These are phyloP conservation scores for Coluber constrictor DNA, from an alignment of 2,797 vertebrate species.

Conservation along the genomic window DNA sequence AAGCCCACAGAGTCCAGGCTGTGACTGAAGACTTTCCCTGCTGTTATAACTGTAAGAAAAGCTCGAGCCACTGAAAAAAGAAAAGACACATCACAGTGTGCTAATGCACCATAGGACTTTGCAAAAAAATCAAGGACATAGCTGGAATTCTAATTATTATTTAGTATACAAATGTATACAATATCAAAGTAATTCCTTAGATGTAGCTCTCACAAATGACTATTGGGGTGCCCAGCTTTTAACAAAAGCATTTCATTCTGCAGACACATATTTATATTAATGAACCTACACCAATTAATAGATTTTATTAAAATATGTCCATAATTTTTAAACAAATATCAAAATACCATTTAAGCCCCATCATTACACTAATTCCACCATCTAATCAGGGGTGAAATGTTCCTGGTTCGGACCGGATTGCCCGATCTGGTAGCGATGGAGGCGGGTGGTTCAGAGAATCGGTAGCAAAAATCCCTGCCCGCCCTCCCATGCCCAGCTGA, in stretches of 20 bases:
- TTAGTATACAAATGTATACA: not conserved
- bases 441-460: too few species aligned
- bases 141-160: not conserved
- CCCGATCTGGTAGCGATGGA: too few species aligned
- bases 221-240: not conserved
- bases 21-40: constrained; percentile 80
- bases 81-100: constrained; percentile 36
- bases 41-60: constrained; percentile 88
- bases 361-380: not conserved
- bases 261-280: not conserved
- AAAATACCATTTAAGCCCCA: not conserved
- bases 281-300: not conserved
- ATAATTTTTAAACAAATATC: not conserved
- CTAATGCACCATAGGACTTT: not conserved
- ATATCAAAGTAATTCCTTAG: not conserved
- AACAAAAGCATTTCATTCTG: not conserved
- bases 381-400: too few species aligned
- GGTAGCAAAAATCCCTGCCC: too few species aligned
- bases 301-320: not conserved
- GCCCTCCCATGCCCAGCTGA: too few species aligned
- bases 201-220: not conserved
- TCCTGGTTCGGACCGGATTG: too few species aligned
- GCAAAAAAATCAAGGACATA: not conserved
- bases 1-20: constrained; percentile 94
- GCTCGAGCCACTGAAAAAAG: constrained; percentile 82